Base-by-base conservation (phyloP, 2,797 vertebrate species). In the Cossypha polioptera region DNA sequence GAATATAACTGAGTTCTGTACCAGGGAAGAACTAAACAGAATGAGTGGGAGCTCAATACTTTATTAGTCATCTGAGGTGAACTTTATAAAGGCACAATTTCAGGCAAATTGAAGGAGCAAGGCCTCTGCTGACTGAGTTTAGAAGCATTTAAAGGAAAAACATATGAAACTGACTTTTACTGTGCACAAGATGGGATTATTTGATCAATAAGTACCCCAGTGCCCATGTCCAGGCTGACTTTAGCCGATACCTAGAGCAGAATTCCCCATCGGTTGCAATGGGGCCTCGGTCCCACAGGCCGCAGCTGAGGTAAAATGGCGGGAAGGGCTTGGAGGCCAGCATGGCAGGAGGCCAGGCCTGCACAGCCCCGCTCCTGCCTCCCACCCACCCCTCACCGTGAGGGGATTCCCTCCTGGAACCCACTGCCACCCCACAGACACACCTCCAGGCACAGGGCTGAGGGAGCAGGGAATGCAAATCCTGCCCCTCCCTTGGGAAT, bases 291-390 rank as follows among this genome's bases (percentile, higher is more conserved):
- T 20, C 13, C 8, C 28, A 16, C 40, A 53, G 61, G 33, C 33
- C 2, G 3, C 33, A 19, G 9, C 57, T 26, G 54, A 72, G 62
- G 31, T 4, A 18, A 62, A 92, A 75, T 6, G 51, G 59, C n/a
- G 5, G 0, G 4, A 40, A 50, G 7, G 0, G 20, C 14, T 55
- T 31, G 2, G 5, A 14, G 17, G 36, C 3, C 5, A 5, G 33
- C 43, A 26, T 2, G 43, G 48, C 2, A 5, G 18, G 26, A 3
- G 1, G 13, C 19, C 11, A 15, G 66, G 62, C 24, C 71, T 21
- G 24, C 51, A 10, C 0, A 0, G 43, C 73, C 5, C 31, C 13
- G 22, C 40, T 76, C n/a, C 47, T 25, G 20, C 33, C 65, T 13
- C 62, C n/a, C 68, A 53, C 12, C 9, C 14, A 7, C 33, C 48